Percentiles rank a stretch among this genome's conserved stretches.
phyloP scores from a whole-genome alignment of 2,113 vertebrate genomes.

The Hydrochoerus hydrochaeris region DNA sequence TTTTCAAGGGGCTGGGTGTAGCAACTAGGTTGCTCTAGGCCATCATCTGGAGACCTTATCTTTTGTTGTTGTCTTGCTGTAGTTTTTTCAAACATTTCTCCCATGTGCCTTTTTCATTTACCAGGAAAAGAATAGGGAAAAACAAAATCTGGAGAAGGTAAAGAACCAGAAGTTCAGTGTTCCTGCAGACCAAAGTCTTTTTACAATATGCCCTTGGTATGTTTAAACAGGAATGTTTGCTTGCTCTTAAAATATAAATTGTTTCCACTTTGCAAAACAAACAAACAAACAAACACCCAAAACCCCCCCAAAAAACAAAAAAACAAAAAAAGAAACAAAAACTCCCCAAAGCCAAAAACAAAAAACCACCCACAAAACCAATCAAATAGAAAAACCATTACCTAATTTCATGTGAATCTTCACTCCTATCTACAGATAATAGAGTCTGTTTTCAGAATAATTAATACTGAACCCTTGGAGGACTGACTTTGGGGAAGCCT shows the following conservation, averaged over 20 bases:
- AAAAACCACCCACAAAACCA: not conserved
- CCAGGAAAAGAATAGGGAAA: not conserved
- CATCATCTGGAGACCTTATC: not conserved
- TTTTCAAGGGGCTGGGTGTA: not conserved
- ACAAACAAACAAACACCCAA: not conserved
- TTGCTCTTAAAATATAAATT: conserved; percentile 41
- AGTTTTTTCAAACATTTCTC: not conserved
- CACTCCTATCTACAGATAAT: conserved; percentile 9
- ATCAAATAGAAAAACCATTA: not conserved
- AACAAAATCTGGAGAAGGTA: not conserved
- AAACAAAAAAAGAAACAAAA: not conserved
- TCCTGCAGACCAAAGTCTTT: not conserved
- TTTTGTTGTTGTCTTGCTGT: not conserved
- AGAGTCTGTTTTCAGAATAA: conserved; percentile 33
- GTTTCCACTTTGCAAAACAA: not conserved
- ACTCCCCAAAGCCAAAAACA: not conserved
- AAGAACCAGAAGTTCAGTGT: not conserved
- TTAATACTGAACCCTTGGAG: not conserved
- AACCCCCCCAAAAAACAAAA: not conserved
- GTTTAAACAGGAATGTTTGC: conserved; percentile 20
- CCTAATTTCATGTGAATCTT: not conserved
- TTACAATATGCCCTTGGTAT: not conserved
- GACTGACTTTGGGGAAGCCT: not conserved
- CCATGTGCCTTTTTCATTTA: not conserved
- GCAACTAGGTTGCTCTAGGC: not conserved